Base-by-base conservation (phyloP, 1,140 invertebrate genomes). In the Euglossa dilemma region DNA sequence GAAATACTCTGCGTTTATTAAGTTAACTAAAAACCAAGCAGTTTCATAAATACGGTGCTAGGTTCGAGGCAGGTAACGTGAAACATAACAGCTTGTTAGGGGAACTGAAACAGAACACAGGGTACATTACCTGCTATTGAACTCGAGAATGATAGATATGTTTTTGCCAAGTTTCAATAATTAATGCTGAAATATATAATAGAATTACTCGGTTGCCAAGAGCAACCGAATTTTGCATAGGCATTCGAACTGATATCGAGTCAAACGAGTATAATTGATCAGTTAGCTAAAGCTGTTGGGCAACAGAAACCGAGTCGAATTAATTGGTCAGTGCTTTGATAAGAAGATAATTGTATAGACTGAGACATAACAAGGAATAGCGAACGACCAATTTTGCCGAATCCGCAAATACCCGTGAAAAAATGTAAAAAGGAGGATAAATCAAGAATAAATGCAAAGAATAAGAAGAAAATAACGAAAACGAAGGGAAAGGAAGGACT, bases 121-220 rank as follows among this genome's bases (percentile, higher is more conserved):
- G 1, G n/a, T 12, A 9, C 28, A 20, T 70, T 28, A 28, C 16
- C 25, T 20, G 8, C 16, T 20, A 50, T 70, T 9, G 43, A 47
- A 47, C 43, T 8, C 14, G 16, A n/a, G 16, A 70, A 70, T n/a
- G n/a, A 50, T 52, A 47, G 16, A 70, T 69, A n/a, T 6, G 45
- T 69, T 25, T 70, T 18, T 11, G 43, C 16, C 16, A 12, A 50
- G n/a, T 70, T 70, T 50, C 67, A 8, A 25, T 70, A 50, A 70
- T 70, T 70, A 70, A 70, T 70, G 67, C n/a, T 11, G 9, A 50
- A 25, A 16, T 69, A 36, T 36, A 36, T 36, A 28, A 70, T 70
- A 11, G 45, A 52, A 70, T 18, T n/a, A 16, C 16, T 47, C n/a
- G 43, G 9, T 70, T 6, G 18, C 18, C 16, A 11, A n/a, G 16